Conservation (phyloP, 2,888 invertebrate species). For the Mimachlamys varia region DNA sequence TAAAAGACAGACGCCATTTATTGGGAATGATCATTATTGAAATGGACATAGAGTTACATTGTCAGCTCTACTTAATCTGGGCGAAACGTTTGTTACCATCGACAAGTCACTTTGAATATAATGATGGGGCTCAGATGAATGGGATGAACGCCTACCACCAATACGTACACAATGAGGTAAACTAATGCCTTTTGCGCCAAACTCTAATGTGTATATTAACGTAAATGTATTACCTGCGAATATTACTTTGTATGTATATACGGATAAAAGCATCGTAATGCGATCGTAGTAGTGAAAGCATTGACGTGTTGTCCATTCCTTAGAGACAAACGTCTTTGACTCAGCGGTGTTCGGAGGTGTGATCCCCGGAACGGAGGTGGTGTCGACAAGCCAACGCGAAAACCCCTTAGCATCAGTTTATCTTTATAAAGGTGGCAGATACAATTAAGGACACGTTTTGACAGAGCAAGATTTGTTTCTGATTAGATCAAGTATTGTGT, state of each 20-base stretch:
- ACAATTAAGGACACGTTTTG: slow-evolving; percentile 9
- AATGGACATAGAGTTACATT: background rate
- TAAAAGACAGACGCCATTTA: background rate
- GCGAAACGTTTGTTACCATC: background rate
- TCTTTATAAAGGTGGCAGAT: background rate
- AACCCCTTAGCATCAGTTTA: background rate
- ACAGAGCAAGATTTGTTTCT: background rate
- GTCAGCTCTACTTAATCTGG: background rate
- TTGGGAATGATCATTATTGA: background rate
- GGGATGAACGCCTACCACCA: background rate
- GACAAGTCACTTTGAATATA: background rate
- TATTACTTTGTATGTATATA: slow-evolving; percentile 5
- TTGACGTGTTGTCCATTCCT: background rate
- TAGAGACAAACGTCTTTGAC: background rate
- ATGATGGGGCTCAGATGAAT: background rate
- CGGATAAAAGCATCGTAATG: background rate
- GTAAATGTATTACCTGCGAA: background rate
- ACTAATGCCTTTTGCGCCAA: background rate
- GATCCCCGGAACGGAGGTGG: background rate
- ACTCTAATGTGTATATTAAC: slow-evolving; percentile 21
- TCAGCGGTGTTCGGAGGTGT: background rate
- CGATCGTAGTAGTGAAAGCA: background rate
- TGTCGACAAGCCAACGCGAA: background rate
- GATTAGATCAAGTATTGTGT: background rate
- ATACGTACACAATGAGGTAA: background rate